These are phyloP conservation scores for Syrista parreyssii DNA, from an alignment of 2,888 invertebrate species.

Conservation along the genomic window DNA sequence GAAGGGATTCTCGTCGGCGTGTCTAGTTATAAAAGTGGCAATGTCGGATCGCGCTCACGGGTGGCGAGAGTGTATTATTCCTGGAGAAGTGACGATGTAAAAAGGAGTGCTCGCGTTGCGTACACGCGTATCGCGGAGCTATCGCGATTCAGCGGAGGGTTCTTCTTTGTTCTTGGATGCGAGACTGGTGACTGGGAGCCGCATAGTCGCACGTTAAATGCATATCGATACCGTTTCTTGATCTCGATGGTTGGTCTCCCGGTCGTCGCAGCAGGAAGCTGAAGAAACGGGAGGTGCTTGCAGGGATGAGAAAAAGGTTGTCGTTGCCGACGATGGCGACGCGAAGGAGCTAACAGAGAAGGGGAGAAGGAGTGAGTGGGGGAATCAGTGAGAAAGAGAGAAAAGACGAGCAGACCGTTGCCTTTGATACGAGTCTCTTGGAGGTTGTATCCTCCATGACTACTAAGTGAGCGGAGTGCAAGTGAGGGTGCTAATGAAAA, in stretches of 20 bases:
- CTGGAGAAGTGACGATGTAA: neutral
- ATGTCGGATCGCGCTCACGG: neutral
- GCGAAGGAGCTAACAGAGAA: neutral
- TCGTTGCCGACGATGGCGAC: neutral
- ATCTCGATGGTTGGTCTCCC: slow-evolving; percentile 1
- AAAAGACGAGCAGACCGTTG: neutral
- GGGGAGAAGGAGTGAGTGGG: slow-evolving; percentile 6
- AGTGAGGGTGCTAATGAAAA: slow-evolving; percentile 46
- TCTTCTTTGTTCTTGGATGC: slow-evolving; percentile 2
- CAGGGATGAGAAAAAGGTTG: slow-evolving; percentile 4
- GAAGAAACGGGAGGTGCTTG: slow-evolving; percentile 13
- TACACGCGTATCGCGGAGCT: neutral
- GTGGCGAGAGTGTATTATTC: neutral
- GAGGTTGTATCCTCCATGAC: neutral
- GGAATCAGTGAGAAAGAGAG: neutral
- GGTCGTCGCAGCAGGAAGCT: slow-evolving; percentile 5
- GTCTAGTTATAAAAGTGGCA: neutral
- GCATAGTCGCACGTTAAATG: slow-evolving; percentile 18
- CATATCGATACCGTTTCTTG: slow-evolving; percentile 18
- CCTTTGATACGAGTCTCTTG: slow-evolving; percentile 13
- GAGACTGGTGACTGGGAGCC: neutral
- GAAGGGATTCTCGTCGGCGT: neutral
- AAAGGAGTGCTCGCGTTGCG: neutral
- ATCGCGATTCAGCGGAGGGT: slow-evolving; percentile 1
- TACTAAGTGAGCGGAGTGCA: neutral